These are phyloP conservation scores for Pteria penguin DNA, from an alignment of 2,888 invertebrate species.

Conservation along the genomic window DNA sequence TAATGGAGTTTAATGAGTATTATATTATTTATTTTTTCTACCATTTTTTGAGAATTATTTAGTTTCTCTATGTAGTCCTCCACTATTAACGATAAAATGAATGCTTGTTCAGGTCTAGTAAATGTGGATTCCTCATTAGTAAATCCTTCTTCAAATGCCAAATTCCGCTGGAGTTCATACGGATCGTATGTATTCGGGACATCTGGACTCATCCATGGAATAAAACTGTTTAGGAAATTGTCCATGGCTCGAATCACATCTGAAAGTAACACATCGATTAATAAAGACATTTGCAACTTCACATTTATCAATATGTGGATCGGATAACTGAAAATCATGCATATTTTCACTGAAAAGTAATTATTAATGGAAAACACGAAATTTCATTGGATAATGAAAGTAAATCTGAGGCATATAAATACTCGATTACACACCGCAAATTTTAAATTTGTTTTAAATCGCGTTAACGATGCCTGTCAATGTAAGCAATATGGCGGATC, in stretches of 20 bases:
- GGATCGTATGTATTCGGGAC: slow-evolving; percentile 16
- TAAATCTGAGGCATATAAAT: no score
- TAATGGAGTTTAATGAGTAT: no score
- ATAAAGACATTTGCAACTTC: no score
- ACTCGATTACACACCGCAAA: no score
- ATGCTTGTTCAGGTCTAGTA: slow-evolving; percentile 24
- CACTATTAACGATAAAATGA: slow-evolving; percentile 20
- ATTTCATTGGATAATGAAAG: no score
- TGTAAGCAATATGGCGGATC: no score
- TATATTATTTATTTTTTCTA: neutral
- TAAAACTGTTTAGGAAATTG: slow-evolving; percentile 23
- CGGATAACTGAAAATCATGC: no score
- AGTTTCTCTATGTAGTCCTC: neutral
- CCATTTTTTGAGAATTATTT: neutral
- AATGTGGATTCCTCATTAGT: neutral
- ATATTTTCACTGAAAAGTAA: no score
- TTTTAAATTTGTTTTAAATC: no score
- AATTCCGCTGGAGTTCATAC: slow-evolving; percentile 15
- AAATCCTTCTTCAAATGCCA: slow-evolving; percentile 9
- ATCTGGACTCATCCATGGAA: slow-evolving; percentile 24
- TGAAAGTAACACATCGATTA: neutral
- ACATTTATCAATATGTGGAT: no score
- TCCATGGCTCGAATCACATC: slow-evolving; percentile 25
- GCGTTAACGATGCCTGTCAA: no score
- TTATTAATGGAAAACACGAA: no score